Base-by-base conservation (phyloP, 1,140 invertebrate genomes). In the Drosophila funebris region DNA sequence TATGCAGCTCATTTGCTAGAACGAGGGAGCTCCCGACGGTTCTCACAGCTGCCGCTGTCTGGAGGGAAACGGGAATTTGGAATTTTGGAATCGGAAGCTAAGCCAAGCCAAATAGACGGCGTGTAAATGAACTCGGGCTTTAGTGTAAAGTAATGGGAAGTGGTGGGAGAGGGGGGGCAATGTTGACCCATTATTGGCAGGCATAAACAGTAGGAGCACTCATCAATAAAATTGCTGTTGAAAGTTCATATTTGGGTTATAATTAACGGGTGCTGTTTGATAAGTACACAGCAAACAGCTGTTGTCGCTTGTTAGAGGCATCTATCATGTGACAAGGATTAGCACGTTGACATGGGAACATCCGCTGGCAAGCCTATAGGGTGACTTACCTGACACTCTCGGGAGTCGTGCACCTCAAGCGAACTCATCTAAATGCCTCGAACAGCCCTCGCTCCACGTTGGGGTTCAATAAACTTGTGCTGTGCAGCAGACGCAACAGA, bases 1-100 rank as follows among this genome's bases (percentile, higher is more conserved):
- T 85, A 85, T 85, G 83, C 82, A 85, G 74, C 71, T 87, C 83
- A 87, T 85, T 87, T 85, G 52, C 73, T 16, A 31, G 68, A 39
- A 48, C 48, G 22, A 75, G 46, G 33, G 22, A 41, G 43, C 24
- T 52, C 18, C 13, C 6, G 9, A 71, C 41, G n/a, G 50, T 73
- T 73, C 70, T 53, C 70, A 73, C 63, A 54, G 64, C 58, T 53
- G 44, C 22, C 1, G 14, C 22, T 5, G 14, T 11, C 39, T 8
- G 27, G 27, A 20, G 24, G 16, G 14, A 31, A 24, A 50, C 11
- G n/a, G 29, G 27, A n/a, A 58, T 16, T 11, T 11, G 9, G 31
- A 11, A 37, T 24, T 62, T 50, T 41, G 56, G 56, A 81, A 61
- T 85, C 82, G 82, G 82, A 82, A 82, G 78, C 85, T 82, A 82